phyloP scores from a whole-genome alignment of 1,140 invertebrate genomes.

The Pogonus chalceus region DNA sequence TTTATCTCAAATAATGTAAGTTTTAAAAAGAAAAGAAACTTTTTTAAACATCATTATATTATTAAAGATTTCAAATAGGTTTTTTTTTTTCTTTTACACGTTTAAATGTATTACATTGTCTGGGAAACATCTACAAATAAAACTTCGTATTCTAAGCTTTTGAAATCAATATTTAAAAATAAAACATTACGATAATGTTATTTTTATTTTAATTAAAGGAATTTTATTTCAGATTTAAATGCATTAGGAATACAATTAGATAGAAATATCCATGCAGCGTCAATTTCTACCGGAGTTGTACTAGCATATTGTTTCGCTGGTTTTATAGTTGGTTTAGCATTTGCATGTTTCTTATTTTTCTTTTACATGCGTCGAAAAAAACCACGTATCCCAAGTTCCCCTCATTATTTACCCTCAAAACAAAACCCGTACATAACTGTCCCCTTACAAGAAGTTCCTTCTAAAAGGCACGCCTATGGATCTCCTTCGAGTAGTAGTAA shows the following conservation, averaged over 20 bases:
- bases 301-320: conserved; percentile 26
- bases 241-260: conserved; percentile 6
- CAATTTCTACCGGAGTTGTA: conserved; percentile 33
- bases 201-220: no score
- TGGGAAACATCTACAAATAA: no score
- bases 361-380: conserved; percentile 37
- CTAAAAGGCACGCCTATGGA: conserved; percentile 32
- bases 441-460: conserved; percentile 46
- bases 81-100: no score
- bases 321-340: conserved; percentile 36
- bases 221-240: background rate
- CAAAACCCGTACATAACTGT: conserved; percentile 77
- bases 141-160: no score
- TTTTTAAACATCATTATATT: no score
- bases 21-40: no score
- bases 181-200: no score
- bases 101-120: no score
- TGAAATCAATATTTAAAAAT: no score
- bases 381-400: conserved; percentile 50
- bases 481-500: conserved; percentile 39
- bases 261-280: conserved; percentile 5
- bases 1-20: no score
- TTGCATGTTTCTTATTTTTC: conserved; percentile 35
- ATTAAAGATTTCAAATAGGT: no score
- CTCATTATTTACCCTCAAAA: conserved; percentile 67